Evolutionary conservation across 2,888 invertebrate genomes (phyloP).

Genomic region (Malacosoma neustria): DNA sequence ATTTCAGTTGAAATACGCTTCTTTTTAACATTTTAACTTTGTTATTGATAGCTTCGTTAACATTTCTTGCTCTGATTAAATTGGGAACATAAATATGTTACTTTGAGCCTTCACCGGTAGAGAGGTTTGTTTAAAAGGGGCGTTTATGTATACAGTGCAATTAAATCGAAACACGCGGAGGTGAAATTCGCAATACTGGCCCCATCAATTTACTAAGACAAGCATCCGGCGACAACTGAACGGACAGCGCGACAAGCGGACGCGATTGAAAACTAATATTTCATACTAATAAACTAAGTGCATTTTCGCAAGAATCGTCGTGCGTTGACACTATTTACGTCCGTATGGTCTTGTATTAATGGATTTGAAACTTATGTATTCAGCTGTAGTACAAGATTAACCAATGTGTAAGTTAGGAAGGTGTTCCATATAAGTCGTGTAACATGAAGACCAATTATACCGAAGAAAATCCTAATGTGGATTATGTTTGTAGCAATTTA

Average conservation of each 20-base stretch:
- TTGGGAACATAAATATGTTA: slow-evolving; percentile 46
- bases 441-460: background rate
- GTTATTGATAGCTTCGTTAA: slow-evolving; percentile 52
- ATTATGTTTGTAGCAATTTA: background rate
- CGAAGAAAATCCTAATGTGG: background rate
- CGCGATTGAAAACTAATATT: slow-evolving; percentile 52
- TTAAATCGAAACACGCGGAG: slow-evolving; percentile 32
- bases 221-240: slow-evolving; percentile 54
- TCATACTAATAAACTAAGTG: slow-evolving; percentile 39
- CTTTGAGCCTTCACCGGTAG: slow-evolving; percentile 12
- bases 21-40: slow-evolving; percentile 31
- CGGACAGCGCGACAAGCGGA: slow-evolving; percentile 43
- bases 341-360: slow-evolving; percentile 18
- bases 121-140: slow-evolving; percentile 24
- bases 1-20: slow-evolving; percentile 40
- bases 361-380: slow-evolving; percentile 19
- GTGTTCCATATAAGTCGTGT: background rate
- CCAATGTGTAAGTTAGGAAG: background rate
- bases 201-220: slow-evolving; percentile 57
- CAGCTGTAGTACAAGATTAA: slow-evolving; percentile 2
- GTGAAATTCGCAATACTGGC: slow-evolving; percentile 53
- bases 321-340: slow-evolving; percentile 15
- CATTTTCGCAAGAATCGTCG: slow-evolving; percentile 40
- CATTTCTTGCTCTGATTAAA: slow-evolving; percentile 51
- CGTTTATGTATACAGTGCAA: slow-evolving; percentile 34